Base-by-base conservation (phyloP, 1,140 invertebrate species). In the Hycleus phaleratus region DNA sequence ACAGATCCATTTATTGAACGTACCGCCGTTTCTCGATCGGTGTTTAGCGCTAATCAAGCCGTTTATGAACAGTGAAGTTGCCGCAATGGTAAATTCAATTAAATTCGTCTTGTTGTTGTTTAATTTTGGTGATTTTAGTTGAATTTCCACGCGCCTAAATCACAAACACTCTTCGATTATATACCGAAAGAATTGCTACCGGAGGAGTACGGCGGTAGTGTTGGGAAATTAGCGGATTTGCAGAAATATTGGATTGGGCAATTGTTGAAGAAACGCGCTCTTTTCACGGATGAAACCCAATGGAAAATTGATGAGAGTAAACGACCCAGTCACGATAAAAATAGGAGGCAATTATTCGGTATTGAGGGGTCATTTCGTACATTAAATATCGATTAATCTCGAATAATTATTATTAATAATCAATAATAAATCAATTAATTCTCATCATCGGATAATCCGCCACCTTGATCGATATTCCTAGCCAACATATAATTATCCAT, bases 401-500 rank as follows among this genome's bases (percentile, higher is more conserved):
- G 18, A 18, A 1, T 18, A 18, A 18, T 18, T 18, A 18, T 18
- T 18, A 12, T 12, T 12, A 12, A 12, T 12, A 12, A 12, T 12
- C 1, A 18, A 18, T 32, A 32, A 32, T 7, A 42, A 42, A 25
- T 18, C 18, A 39, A 46, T 60, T 60, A 71, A 61, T 64, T 68
- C 45, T 82, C 79, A 48, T 82, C 80, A 49, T 81, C 80, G 8
- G 79, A 55, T 10, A 80, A 12, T 7, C 67, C 72, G 32, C 72
- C 65, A 9, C 75, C 76, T 39, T 75, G 69, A 56, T 84, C 82
- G 8, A 77, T 74, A 66, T 85, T 85, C 44, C 84, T 73, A 6
- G 81, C 80, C 47, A 86, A 72, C 83, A 86, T 86, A 68, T 86
- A 86, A 69, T 85, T 85, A 68, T 86, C 84, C 83, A 86, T 85